Percentiles rank a stretch among this genome's conserved stretches.
phyloP scores from a whole-genome alignment of 2,797 vertebrate species.

The Sebastes matsubarae region DNA sequence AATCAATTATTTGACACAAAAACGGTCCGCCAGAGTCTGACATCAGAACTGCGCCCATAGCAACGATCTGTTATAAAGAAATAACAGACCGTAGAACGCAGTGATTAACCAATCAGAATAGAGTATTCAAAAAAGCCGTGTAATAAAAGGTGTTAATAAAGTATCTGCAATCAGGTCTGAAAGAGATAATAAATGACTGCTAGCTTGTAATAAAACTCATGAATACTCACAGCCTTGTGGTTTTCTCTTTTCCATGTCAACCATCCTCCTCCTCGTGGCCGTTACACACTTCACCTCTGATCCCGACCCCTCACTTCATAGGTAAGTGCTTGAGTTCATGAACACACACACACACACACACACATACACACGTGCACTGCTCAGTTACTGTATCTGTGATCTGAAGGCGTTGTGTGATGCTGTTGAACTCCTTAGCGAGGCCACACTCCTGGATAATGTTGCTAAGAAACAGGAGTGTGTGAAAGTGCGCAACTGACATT shows the following conservation, averaged over 20 bases:
- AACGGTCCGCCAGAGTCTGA: too few species aligned
- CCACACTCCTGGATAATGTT: conserved; percentile 67
- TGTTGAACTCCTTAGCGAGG: conserved; percentile 41
- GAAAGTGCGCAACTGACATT: conserved; percentile 67
- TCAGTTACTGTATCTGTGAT: conserved; percentile 46
- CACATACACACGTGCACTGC: conserved; percentile 23
- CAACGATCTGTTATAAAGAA: neutral
- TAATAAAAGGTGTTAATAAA: neutral
- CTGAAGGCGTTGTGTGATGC: conserved; percentile 33
- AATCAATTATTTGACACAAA: too few species aligned
- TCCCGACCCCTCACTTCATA: conserved; percentile 40
- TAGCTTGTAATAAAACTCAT: neutral
- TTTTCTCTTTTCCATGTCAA: conserved; percentile 54
- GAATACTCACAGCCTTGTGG: neutral
- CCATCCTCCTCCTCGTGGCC: conserved; percentile 19
- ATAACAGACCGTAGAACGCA: too few species aligned
- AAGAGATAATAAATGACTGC: neutral
- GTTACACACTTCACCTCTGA: conserved; percentile 22
- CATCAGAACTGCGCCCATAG: too few species aligned
- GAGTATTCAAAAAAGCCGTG: too few species aligned
- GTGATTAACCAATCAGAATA: too few species aligned
- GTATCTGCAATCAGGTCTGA: neutral
- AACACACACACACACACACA: conserved; percentile 1
- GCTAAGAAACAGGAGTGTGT: conserved; percentile 69
- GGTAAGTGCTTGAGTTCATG: conserved; percentile 62